These are phyloP conservation scores for Dromaius novaehollandiae DNA, from an alignment of 2,113 vertebrate genomes.

Conservation along the genomic window DNA sequence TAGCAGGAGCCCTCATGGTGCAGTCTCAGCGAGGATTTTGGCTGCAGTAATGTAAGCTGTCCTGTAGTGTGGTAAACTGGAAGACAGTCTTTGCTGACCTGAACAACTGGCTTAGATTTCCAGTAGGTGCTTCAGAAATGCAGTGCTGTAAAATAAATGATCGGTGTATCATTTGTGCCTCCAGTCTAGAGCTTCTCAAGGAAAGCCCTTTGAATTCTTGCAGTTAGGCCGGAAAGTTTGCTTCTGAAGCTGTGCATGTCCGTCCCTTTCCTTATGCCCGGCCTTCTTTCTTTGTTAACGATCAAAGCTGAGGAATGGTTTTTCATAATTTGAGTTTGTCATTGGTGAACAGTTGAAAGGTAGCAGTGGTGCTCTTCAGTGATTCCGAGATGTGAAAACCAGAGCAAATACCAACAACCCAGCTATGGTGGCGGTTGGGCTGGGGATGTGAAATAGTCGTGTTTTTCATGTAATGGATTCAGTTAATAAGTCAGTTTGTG, in stretches of 20 bases:
- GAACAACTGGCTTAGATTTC: not conserved
- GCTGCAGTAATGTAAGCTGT: not conserved
- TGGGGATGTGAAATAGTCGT: not conserved
- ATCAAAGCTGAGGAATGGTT: not conserved
- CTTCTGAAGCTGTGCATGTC: not conserved
- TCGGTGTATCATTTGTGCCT: not conserved
- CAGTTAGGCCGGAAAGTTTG: not conserved
- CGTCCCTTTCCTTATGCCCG: not conserved
- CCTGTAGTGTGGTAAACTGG: not conserved
- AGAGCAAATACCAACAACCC: not conserved
- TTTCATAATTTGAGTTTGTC: not conserved
- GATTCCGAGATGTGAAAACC: not conserved
- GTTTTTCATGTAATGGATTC: not conserved
- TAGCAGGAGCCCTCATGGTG: not conserved
- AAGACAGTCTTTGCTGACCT: conserved; percentile 20
- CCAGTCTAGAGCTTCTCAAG: not conserved
- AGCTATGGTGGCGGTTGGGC: not conserved
- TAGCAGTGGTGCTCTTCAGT: not conserved
- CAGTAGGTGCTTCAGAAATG: not conserved
- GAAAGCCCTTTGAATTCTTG: not conserved
- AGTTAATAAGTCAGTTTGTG: not conserved
- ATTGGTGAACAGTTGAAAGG: not conserved
- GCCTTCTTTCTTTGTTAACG: conserved; percentile 28
- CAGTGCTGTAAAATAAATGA: not conserved
- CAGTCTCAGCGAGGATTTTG: conserved; percentile 19